phyloP scores from a whole-genome alignment of 2,888 invertebrate genomes.

The Drosophila acutilabella region DNA sequence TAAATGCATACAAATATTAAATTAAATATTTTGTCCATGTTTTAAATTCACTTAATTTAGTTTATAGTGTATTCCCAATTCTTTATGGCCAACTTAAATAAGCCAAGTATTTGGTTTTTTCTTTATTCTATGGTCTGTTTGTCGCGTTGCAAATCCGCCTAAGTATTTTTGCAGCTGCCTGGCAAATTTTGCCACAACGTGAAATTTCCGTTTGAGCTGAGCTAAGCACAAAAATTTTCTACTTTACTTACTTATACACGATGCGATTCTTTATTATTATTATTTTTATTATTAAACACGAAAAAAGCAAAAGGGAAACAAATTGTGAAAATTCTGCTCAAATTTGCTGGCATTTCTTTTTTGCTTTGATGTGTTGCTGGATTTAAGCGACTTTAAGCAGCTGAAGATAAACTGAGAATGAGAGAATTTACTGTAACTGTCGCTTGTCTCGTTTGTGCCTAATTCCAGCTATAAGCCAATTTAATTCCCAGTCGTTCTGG shows the following conservation, averaged over 20 bases:
- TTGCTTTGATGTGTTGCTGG: slow-evolving; percentile 52
- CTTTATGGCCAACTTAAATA: neutral
- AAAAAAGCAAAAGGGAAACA: slow-evolving; percentile 37
- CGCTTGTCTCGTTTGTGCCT: slow-evolving; percentile 34
- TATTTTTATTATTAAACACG: slow-evolving; percentile 63
- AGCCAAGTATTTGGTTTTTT: slow-evolving; percentile 26
- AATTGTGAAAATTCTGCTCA: slow-evolving; percentile 15
- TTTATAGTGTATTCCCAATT: slow-evolving; percentile 16
- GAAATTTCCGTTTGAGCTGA: slow-evolving; percentile 79
- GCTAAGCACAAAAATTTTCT: slow-evolving; percentile 77
- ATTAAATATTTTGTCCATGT: too few species aligned
- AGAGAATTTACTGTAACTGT: slow-evolving; percentile 1
- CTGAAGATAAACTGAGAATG: slow-evolving; percentile 3
- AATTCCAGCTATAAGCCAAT: slow-evolving; percentile 69
- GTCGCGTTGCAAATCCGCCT: slow-evolving; percentile 78
- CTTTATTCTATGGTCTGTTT: slow-evolving; percentile 54
- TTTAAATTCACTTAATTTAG: neutral
- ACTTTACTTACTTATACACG: slow-evolving; percentile 66
- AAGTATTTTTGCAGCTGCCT: slow-evolving; percentile 72
- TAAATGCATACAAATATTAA: too few species aligned
- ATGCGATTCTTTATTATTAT: slow-evolving; percentile 72
- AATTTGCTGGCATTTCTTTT: slow-evolving; percentile 22
- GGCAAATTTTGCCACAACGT: slow-evolving; percentile 67
- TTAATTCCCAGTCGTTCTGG: slow-evolving; percentile 69
- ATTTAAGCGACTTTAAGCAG: slow-evolving; percentile 48